These are phyloP conservation scores for Scylla paramamosain DNA, from an alignment of 1,140 invertebrate genomes.

Conservation along the genomic window DNA sequence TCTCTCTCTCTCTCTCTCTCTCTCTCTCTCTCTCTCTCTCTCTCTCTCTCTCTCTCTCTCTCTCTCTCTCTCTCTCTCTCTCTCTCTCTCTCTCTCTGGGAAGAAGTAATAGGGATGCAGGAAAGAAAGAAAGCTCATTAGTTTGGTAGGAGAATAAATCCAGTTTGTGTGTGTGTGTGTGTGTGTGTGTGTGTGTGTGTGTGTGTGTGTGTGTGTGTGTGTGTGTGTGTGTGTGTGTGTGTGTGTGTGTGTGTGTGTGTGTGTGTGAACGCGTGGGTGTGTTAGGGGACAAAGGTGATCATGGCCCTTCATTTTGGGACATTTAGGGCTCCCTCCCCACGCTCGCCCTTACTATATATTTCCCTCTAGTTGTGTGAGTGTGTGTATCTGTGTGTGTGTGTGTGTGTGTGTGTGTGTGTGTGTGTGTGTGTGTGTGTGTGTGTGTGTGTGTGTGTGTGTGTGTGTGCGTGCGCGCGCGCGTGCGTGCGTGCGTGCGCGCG, in stretches of 20 bases:
- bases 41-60: neutral
- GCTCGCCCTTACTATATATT: too few relatives aligned
- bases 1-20: neutral
- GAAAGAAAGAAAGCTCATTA: neutral
- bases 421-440: too few relatives aligned
- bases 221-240: slow-evolving; percentile 18
- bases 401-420: too few relatives aligned
- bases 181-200: neutral
- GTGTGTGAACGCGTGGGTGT: neutral
- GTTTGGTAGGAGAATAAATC: neutral
- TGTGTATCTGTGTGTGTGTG: too few relatives aligned
- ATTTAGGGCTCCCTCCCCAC: too few relatives aligned
- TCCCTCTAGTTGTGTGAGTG: too few relatives aligned
- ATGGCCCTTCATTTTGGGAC: too few relatives aligned
- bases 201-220: neutral
- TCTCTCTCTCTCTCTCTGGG: neutral
- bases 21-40: neutral
- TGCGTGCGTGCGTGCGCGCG: too few relatives aligned
- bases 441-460: too few relatives aligned
- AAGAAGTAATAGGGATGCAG: too few relatives aligned
- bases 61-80: neutral
- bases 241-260: slow-evolving; percentile 17
- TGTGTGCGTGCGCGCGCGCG: too few relatives aligned
- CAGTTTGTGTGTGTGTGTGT: neutral
- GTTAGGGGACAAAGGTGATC: neutral